A percentile compares a stretch with the other conserved stretches of the same genome.
These are phyloP conservation scores for Lamprologus speciosus DNA, from an alignment of 2,113 vertebrate species.

Conservation along the genomic window DNA sequence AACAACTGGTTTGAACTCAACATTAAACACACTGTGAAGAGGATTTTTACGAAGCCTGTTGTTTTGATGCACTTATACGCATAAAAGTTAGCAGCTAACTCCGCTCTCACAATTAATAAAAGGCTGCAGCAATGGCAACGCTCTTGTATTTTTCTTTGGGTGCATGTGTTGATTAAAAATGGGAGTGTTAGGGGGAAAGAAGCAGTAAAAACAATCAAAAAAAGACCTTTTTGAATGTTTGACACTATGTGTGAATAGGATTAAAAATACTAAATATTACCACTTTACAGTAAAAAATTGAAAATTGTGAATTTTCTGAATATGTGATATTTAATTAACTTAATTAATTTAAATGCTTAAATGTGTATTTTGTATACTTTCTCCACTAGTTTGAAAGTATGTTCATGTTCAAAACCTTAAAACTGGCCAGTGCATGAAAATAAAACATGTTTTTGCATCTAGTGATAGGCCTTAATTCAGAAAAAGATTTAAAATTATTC, in stretches of 20 bases:
- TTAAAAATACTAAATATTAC: neutral
- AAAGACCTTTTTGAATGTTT: neutral
- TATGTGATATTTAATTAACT: neutral
- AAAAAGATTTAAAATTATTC: neutral
- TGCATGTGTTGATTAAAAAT: neutral
- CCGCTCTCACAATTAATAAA: neutral
- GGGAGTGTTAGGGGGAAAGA: neutral
- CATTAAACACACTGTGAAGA: neutral
- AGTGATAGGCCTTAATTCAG: neutral
- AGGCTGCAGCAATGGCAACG: neutral
- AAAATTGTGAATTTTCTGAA: neutral
- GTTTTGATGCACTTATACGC: neutral
- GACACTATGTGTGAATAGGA: neutral
- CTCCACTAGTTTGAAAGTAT: neutral
- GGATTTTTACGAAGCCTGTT: neutral
- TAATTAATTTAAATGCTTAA: neutral
- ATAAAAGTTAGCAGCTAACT: neutral
- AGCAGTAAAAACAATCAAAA: neutral
- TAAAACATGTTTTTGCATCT: neutral
- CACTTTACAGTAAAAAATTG: neutral
- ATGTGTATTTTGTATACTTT: neutral
- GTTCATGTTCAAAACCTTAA: neutral
- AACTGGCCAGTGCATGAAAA: neutral
- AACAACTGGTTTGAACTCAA: conserved; percentile 11
- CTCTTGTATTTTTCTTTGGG: neutral